Percentiles rank a stretch among this genome's conserved stretches.
phyloP scores from a whole-genome alignment of 2,113 vertebrate species.

The Heterocephalus glaber region DNA sequence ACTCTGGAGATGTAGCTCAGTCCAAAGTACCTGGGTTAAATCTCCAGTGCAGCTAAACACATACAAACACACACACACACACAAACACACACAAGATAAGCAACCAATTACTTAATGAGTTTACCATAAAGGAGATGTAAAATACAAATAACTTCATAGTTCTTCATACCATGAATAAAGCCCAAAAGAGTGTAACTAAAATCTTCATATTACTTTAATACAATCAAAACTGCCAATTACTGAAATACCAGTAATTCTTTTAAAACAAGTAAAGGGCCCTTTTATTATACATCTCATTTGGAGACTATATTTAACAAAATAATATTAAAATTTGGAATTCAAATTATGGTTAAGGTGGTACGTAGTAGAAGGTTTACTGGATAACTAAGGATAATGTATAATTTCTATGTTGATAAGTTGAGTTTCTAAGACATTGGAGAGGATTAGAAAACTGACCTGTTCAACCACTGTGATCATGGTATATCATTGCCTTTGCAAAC shows the following conservation, averaged over 20 bases:
- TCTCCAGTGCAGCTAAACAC: neutral
- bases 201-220: constrained; percentile 6
- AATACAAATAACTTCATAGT: constrained; percentile 15
- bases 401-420: neutral
- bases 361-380: neutral
- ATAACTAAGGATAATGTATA: constrained; percentile 1
- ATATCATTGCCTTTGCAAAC: neutral
- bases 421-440: neutral
- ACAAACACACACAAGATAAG: neutral
- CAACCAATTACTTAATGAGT: neutral
- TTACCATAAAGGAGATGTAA: neutral
- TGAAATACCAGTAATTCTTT: constrained; percentile 30
- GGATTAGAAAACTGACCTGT: constrained; percentile 24
- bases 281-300: constrained; percentile 37
- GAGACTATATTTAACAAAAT: constrained; percentile 48
- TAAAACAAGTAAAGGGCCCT: neutral
- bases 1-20: neutral
- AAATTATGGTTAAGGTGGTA: neutral
- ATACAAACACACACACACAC: neutral
- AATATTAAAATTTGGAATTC: constrained; percentile 15
- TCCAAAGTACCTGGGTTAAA: neutral
- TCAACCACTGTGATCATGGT: neutral
- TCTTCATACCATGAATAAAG: constrained; percentile 15
- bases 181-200: constrained; percentile 13
- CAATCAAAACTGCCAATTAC: constrained; percentile 18